A percentile compares a stretch with the other conserved stretches of the same genome.
These are phyloP conservation scores for Phycodurus eques DNA, from an alignment of 2,113 vertebrate species.

Conservation along the genomic window DNA sequence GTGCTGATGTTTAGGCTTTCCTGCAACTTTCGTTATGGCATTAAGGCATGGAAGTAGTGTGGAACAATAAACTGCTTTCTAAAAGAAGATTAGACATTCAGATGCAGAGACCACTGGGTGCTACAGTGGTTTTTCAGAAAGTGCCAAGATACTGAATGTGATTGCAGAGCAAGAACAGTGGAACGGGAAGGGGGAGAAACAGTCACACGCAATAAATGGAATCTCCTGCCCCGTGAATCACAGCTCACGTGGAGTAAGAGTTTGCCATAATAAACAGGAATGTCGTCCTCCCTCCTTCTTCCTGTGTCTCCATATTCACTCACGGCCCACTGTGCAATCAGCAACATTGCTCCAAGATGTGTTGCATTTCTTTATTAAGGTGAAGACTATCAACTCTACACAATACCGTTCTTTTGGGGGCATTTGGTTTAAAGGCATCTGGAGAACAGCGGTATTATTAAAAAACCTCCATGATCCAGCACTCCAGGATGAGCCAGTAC, in stretches of 20 bases:
- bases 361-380: slow-evolving; percentile 41
- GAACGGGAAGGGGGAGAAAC: slow-evolving; percentile 18
- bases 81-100: background rate
- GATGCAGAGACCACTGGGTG: slow-evolving; percentile 17
- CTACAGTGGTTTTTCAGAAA: slow-evolving; percentile 32
- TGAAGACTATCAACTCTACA: slow-evolving; percentile 13
- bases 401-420: slow-evolving; percentile 18
- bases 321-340: slow-evolving; percentile 32
- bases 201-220: slow-evolving; percentile 6
- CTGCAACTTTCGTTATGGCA: slow-evolving; percentile 34
- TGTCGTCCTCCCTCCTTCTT: background rate
- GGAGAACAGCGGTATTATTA: background rate
- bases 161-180: slow-evolving; percentile 38
- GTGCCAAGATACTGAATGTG: slow-evolving; percentile 16
- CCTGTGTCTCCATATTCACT: slow-evolving; percentile 16
- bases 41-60: background rate
- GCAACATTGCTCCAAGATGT: slow-evolving; percentile 15
- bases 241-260: slow-evolving; percentile 50
- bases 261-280: slow-evolving; percentile 42
- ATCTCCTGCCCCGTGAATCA: slow-evolving; percentile 47
- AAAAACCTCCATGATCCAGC: background rate
- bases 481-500: slow-evolving; percentile 8
- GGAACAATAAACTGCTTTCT: slow-evolving; percentile 35
- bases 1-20: slow-evolving; percentile 17
- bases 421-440: slow-evolving; percentile 22